These are phyloP conservation scores for Alosa alosa DNA, from an alignment of 2,113 vertebrate genomes.

Conservation along the genomic window DNA sequence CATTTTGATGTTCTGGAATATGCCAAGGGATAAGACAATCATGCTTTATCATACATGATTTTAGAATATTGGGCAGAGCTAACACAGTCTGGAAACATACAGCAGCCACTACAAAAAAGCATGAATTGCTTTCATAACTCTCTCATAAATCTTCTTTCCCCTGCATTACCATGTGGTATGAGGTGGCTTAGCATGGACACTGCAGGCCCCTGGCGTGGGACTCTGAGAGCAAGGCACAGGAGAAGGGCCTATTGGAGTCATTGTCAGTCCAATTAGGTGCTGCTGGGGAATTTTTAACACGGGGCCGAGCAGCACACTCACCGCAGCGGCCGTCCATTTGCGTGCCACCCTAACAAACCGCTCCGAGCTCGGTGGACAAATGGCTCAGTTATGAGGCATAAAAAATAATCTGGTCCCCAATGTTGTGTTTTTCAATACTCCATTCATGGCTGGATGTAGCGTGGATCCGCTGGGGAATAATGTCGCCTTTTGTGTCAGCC, in stretches of 20 bases:
- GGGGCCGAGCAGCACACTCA: neutral
- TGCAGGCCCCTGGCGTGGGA: neutral
- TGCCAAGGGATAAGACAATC: neutral
- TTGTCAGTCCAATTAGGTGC: neutral
- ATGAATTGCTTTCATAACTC: neutral
- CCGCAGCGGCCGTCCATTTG: slow-evolving; percentile 48
- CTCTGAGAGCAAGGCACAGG: neutral
- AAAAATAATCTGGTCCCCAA: slow-evolving; percentile 82
- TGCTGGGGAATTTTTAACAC: slow-evolving; percentile 8
- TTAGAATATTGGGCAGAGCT: neutral
- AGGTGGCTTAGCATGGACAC: neutral
- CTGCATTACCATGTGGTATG: neutral
- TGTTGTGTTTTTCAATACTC: slow-evolving; percentile 83
- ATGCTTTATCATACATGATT: neutral
- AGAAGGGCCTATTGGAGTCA: neutral
- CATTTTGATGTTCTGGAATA: neutral
- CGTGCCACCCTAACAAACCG: slow-evolving; percentile 55
- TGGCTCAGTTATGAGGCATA: slow-evolving; percentile 71
- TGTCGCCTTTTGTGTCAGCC: slow-evolving; percentile 85
- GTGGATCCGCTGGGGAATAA: slow-evolving; percentile 81
- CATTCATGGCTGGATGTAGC: slow-evolving; percentile 84
- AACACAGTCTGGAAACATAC: neutral
- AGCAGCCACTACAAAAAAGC: neutral
- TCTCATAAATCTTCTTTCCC: neutral
- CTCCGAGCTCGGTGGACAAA: slow-evolving; percentile 64